These are phyloP conservation scores for Spodoptera exigua DNA, from an alignment of 2,888 invertebrate genomes.

Conservation along the genomic window DNA sequence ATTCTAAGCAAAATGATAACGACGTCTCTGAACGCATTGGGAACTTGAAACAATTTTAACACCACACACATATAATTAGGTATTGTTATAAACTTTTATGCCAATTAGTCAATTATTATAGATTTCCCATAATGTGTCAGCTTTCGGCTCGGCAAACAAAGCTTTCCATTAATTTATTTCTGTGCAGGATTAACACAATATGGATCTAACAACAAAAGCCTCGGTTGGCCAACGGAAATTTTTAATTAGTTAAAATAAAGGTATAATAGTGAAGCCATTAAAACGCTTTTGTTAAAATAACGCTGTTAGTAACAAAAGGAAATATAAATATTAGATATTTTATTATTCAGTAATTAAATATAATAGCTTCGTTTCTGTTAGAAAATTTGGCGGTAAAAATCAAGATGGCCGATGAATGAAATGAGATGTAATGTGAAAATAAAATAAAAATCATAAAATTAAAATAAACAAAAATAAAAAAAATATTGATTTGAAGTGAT, in stretches of 20 bases:
- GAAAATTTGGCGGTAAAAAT: conserved; percentile 55
- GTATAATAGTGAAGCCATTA: conserved; percentile 56
- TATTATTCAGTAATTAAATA: conserved; percentile 18
- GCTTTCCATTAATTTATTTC: conserved; percentile 52
- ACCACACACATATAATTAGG: conserved; percentile 38
- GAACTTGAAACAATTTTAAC: conserved; percentile 58
- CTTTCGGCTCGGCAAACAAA: conserved; percentile 76
- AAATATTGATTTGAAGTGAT: conserved; percentile 78
- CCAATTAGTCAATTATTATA: conserved; percentile 58
- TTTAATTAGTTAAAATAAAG: conserved; percentile 51
- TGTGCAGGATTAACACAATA: conserved; percentile 62
- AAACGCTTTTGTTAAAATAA: conserved; percentile 74
- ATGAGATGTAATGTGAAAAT: conserved; percentile 66
- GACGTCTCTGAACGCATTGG: conserved; percentile 74
- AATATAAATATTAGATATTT: conserved; percentile 46
- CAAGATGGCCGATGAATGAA: conserved; percentile 64
- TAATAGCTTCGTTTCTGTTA: conserved; percentile 52
- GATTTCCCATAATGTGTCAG: conserved; percentile 77
- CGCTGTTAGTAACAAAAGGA: conserved; percentile 75
- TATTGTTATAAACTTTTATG: conserved; percentile 54
- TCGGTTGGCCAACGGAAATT: conserved; percentile 56
- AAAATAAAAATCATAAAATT: conserved; percentile 58
- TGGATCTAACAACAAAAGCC: conserved; percentile 69
- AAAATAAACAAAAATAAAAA: conserved; percentile 57
- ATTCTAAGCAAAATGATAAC: conserved; percentile 79